These are phyloP conservation scores for Syngnathus acus DNA, from an alignment of 2,797 vertebrate genomes.

Conservation along the genomic window DNA sequence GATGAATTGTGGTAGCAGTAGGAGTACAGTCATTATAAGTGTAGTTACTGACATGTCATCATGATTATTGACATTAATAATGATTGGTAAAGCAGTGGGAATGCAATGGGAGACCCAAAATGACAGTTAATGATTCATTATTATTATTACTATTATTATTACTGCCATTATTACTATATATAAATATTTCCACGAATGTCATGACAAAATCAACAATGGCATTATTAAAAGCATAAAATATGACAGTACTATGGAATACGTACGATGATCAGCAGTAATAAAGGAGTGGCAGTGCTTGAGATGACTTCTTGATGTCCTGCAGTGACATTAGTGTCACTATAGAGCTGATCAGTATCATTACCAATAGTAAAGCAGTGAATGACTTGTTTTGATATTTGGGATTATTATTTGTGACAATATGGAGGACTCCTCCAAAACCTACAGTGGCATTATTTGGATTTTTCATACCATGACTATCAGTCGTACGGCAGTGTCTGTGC, in stretches of 20 bases:
- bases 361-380: background rate
- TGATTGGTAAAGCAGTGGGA: background rate
- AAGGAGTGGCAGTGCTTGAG: background rate
- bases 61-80: background rate
- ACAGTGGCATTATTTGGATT: background rate
- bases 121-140: background rate
- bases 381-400: background rate
- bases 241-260: background rate
- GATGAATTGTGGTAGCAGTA: background rate
- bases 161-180: too few relatives aligned
- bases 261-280: background rate
- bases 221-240: background rate
- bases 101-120: background rate
- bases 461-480: background rate
- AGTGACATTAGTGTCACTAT: background rate
- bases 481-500: too few relatives aligned
- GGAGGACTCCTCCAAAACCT: background rate
- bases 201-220: background rate
- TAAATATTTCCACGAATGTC: too few relatives aligned
- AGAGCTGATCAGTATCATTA: background rate
- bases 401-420: background rate
- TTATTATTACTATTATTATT: too few relatives aligned
- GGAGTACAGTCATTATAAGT: background rate
- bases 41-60: background rate
- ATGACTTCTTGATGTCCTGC: background rate